Base-by-base conservation (phyloP, 2,797 vertebrate species). In the Phoxinus dragarum region DNA sequence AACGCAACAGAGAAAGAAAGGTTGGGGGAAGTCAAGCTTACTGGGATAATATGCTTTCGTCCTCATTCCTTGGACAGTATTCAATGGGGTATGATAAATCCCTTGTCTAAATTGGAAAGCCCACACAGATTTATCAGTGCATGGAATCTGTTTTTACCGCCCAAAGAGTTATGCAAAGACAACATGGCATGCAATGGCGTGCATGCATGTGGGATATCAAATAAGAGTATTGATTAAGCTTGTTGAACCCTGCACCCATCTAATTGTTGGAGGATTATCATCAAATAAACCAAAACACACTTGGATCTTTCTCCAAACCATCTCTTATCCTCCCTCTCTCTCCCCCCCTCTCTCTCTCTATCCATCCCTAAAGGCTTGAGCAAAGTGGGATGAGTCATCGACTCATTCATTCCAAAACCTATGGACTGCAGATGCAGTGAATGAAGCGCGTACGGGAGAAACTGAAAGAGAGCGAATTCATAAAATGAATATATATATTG, bases 321-420 rank as follows among this genome's bases (percentile, higher is more conserved):
- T 66, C 78, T 84, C 77, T 73, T 72, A 7, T 86, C 66, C 80
- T 82, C 81, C 27, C 56, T 40, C 69, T 61, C 79, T 52, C 47
- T 21, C 78, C 23, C 64, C 21, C 9, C 27, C 23, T n/a, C 54
- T n/a, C 59, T 31, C 61, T 44, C 84, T 61, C 76, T 44, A 47
- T 69, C 86, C 83, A 84, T 87, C 88, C 71, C 82, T 82, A 71
- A 61, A 81, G 86, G 88, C 92, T 83, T 61, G 77, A 79, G 89
- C 89, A 84, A 91, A 86, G 86, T 85, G 88, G 88, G 92, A 93
- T 94, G 93, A 95, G 86, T 93, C 93, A 94, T 90, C 86, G 86
- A 90, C 90, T 90, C 90, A 88, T 90, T 93, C 92, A 92, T 92
- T 94, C 89, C 87, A 78, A 89, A 91, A 93, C 87, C 85, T 87